A percentile compares a stretch with the other conserved stretches of the same genome.
Conservation (phyloP, 1,140 invertebrate species). For the Choristoneura fumiferana region DNA sequence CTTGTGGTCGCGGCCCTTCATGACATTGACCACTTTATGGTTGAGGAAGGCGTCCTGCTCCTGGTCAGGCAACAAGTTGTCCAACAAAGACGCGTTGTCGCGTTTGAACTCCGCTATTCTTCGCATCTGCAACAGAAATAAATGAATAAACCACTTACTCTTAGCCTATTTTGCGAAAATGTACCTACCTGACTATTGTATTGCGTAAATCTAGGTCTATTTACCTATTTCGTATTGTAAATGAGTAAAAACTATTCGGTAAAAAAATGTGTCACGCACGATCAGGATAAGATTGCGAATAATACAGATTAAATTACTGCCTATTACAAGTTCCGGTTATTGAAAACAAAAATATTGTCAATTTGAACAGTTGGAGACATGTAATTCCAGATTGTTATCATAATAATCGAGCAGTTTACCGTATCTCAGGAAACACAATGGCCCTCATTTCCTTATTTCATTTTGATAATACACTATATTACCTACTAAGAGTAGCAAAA, state of each 20-base stretch:
- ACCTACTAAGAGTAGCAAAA: conserved; percentile 25
- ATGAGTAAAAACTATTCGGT: too few species aligned
- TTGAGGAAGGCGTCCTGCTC: conserved; percentile 83
- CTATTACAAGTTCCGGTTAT: conserved; percentile 7
- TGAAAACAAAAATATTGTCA: conserved; percentile 7
- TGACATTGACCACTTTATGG: conserved; percentile 86
- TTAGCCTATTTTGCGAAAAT: too few species aligned
- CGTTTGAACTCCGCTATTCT: conserved; percentile 86
- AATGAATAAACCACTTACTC: too few species aligned
- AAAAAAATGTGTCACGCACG: too few species aligned
- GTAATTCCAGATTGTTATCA: conserved; percentile 48
- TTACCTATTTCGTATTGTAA: too few species aligned
- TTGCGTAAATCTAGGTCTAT: conserved; percentile 17
- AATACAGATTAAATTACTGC: not conserved
- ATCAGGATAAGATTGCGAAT: too few species aligned
- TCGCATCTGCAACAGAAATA: conserved; percentile 80
- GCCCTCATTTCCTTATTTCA: conserved; percentile 42
- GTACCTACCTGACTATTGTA: too few species aligned
- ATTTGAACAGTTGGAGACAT: conserved; percentile 15
- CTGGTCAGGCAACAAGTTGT: conserved; percentile 81
- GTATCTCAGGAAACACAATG: conserved; percentile 52
- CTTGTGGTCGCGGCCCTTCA: conserved; percentile 84
- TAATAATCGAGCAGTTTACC: conserved; percentile 53
- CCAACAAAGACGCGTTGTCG: conserved; percentile 82
- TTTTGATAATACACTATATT: conserved; percentile 47